Conservation (phyloP, 2,113 vertebrate genomes). For the Hydropotes inermis region DNA sequence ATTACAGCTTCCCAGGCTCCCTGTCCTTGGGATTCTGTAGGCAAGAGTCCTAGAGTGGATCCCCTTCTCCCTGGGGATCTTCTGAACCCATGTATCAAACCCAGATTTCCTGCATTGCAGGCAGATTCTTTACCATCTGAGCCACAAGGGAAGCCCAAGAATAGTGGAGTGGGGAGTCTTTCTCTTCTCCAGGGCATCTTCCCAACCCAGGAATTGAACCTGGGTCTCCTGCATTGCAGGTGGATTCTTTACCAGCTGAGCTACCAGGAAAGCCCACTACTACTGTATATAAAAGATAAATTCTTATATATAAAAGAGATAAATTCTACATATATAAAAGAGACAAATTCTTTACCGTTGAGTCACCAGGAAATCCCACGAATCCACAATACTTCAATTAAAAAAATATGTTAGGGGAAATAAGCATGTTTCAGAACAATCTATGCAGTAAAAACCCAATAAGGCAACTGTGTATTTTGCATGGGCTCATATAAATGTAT, state of each 20-base stretch:
- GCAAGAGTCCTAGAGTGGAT: background rate
- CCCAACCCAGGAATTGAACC: background rate
- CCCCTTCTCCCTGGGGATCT: fast-evolving
- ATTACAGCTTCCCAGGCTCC: background rate
- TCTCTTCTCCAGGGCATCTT: background rate
- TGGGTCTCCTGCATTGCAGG: background rate
- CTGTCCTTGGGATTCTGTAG: background rate
- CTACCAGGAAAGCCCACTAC: background rate
- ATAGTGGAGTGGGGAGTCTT: background rate
- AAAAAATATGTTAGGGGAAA: background rate
- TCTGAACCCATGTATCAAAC: background rate
- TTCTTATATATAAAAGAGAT: background rate
- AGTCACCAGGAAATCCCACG: background rate
- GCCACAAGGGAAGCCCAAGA: background rate
- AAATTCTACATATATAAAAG: background rate
- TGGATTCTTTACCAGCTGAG: background rate
- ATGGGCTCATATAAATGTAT: background rate
- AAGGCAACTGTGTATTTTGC: background rate
- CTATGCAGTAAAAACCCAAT: background rate
- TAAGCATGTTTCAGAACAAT: background rate
- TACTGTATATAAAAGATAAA: background rate
- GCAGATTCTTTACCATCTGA: background rate
- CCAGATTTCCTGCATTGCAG: background rate
- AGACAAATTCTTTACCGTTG: background rate
- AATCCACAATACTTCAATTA: background rate